Percentiles rank a stretch among this genome's conserved stretches.
These are phyloP conservation scores for Steinernema feltiae DNA, from an alignment of 1,140 invertebrate species.

Conservation along the genomic window DNA sequence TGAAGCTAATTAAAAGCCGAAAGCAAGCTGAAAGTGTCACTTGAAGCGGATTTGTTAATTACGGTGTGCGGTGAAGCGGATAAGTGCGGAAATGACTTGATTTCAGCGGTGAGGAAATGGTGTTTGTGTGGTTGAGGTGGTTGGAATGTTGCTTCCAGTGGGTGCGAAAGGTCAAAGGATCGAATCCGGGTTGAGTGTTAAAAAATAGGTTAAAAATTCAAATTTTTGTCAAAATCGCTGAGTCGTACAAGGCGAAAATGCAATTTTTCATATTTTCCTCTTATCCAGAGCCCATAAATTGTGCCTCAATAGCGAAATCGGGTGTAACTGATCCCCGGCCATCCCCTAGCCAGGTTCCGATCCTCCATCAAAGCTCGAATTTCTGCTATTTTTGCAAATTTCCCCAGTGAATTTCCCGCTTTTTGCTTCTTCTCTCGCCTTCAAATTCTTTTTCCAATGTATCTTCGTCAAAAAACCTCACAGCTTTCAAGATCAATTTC, in stretches of 20 bases:
- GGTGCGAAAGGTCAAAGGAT: background rate
- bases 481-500: background rate
- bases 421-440: background rate
- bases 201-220: too few relatives aligned
- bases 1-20: background rate
- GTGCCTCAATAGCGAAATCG: too few relatives aligned
- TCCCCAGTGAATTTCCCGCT: background rate
- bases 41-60: constrained; percentile 12
- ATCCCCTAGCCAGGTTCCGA: background rate
- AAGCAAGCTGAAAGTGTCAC: constrained; percentile 8
- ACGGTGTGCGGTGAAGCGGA: constrained; percentile 4
- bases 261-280: too few relatives aligned
- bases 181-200: too few relatives aligned
- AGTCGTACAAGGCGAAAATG: too few relatives aligned
- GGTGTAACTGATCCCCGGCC: too few relatives aligned
- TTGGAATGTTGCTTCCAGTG: too few relatives aligned
- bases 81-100: too few relatives aligned
- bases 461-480: constrained; percentile 8
- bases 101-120: background rate
- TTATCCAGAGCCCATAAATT: too few relatives aligned
- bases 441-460: too few relatives aligned
- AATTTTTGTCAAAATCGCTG: too few relatives aligned
- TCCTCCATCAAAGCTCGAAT: background rate
- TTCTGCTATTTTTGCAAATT: constrained; percentile 4
- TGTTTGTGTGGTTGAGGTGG: background rate